These are phyloP conservation scores for Monoplex corrugatus DNA, from an alignment of 2,888 invertebrate genomes.

Conservation along the genomic window DNA sequence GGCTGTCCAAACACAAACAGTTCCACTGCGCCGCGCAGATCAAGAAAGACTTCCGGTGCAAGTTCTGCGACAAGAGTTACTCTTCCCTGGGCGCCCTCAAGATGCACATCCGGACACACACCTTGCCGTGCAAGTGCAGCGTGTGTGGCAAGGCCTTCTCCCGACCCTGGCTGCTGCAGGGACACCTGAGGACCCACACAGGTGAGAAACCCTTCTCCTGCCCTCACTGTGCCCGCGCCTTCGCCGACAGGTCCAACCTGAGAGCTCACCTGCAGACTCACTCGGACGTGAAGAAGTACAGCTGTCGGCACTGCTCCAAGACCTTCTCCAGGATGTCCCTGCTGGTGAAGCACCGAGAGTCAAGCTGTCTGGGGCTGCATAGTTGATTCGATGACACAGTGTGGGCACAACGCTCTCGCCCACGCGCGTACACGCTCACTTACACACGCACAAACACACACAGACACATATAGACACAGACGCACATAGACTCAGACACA, in stretches of 20 bases:
- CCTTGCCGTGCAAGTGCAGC: slow-evolving; percentile 97
- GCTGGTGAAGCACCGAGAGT: slow-evolving; percentile 89
- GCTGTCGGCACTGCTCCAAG: slow-evolving; percentile 95
- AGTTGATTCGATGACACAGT: not conserved
- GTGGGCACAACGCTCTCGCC: not conserved
- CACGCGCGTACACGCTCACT: not conserved
- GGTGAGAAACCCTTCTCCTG: slow-evolving; percentile 99
- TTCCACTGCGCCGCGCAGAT: slow-evolving; percentile 92
- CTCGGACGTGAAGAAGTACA: slow-evolving; percentile 98
- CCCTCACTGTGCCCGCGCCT: slow-evolving; percentile 95
- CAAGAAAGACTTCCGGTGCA: slow-evolving; percentile 96
- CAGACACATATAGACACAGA: slow-evolving; percentile 30
- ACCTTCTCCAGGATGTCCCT: slow-evolving; percentile 99
- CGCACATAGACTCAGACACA: not conserved
- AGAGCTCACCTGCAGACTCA: slow-evolving; percentile 98
- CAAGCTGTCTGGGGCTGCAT: slow-evolving; percentile 35
- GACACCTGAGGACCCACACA: slow-evolving; percentile 98
- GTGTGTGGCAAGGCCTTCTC: slow-evolving; percentile 98
- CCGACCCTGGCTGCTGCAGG: slow-evolving; percentile 97
- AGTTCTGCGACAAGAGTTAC: slow-evolving; percentile 97
- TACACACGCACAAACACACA: slow-evolving; percentile 10
- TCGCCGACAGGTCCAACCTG: slow-evolving; percentile 97
- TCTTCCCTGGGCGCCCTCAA: slow-evolving; percentile 96
- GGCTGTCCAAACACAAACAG: slow-evolving; percentile 95
- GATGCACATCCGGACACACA: slow-evolving; percentile 99